A percentile compares a stretch with the other conserved stretches of the same genome.
phyloP scores from a whole-genome alignment of 2,113 vertebrate species.

The Scalopus aquaticus region DNA sequence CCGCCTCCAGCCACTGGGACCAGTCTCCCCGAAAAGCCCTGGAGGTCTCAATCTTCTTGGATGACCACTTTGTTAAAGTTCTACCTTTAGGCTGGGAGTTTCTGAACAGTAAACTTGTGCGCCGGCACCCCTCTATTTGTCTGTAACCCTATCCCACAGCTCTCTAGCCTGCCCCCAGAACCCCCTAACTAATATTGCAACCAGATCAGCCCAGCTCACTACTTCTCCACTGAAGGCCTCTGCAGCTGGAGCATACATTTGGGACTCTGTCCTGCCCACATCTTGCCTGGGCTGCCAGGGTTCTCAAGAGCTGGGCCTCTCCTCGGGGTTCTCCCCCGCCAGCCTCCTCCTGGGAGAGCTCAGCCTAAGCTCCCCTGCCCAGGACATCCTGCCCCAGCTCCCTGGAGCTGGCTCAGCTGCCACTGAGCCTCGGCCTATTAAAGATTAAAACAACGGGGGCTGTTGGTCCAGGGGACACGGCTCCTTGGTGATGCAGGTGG shows the following conservation, averaged over 20 bases:
- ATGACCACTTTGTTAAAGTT: background rate
- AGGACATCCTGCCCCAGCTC: background rate
- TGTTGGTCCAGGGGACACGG: background rate
- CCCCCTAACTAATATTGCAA: background rate
- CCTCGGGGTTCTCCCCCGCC: background rate
- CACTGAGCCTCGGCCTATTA: constrained; percentile 49
- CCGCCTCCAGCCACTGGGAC: background rate
- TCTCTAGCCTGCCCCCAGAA: background rate
- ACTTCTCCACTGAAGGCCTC: background rate
- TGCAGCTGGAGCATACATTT: background rate
- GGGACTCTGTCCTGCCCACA: background rate
- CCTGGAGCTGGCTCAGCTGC: background rate
- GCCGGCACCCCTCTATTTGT: background rate
- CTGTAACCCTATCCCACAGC: background rate
- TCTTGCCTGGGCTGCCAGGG: background rate
- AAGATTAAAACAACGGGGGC: constrained; percentile 67
- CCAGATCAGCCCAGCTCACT: background rate
- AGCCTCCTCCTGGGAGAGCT: background rate
- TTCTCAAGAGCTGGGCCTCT: background rate
- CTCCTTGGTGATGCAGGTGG: constrained; percentile 7
- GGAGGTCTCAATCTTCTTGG: background rate
- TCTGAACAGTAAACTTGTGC: background rate
- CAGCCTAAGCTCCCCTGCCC: background rate
- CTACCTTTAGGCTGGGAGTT: constrained; percentile 3
- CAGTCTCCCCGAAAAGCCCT: background rate